These are phyloP conservation scores for Arothron firmamentum DNA, from an alignment of 2,113 vertebrate genomes.

Conservation along the genomic window DNA sequence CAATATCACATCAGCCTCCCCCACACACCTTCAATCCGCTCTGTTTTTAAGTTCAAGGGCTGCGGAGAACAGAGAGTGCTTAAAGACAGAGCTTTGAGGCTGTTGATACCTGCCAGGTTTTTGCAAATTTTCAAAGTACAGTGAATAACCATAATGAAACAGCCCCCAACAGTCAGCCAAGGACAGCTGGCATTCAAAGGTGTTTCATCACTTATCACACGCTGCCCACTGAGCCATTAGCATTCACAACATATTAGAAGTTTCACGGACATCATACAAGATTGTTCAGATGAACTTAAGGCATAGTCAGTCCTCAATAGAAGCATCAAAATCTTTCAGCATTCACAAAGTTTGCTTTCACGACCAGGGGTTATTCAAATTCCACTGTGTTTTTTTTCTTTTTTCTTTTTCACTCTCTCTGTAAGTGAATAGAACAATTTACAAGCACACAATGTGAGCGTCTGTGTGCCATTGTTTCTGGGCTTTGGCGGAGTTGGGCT, in stretches of 20 bases:
- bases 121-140: slow-evolving; percentile 64
- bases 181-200: slow-evolving; percentile 61
- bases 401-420: not conserved
- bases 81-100: slow-evolving; percentile 57
- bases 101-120: slow-evolving; percentile 64
- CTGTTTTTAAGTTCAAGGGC: slow-evolving; percentile 64
- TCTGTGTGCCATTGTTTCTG: slow-evolving; percentile 52
- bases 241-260: slow-evolving; percentile 62
- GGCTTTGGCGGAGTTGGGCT: slow-evolving; percentile 47
- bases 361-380: slow-evolving; percentile 57
- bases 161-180: slow-evolving; percentile 56
- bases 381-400: slow-evolving; percentile 27
- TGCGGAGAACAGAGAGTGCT: slow-evolving; percentile 56
- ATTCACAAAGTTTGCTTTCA: slow-evolving; percentile 62
- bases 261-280: slow-evolving; percentile 63
- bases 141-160: slow-evolving; percentile 52
- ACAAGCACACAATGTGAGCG: slow-evolving; percentile 28
- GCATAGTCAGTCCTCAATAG: slow-evolving; percentile 52
- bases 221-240: slow-evolving; percentile 60
- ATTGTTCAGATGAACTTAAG: slow-evolving; percentile 54
- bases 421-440: slow-evolving; percentile 47
- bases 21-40: slow-evolving; percentile 45
- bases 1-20: slow-evolving; percentile 46
- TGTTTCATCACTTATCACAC: slow-evolving; percentile 55
- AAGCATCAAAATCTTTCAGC: slow-evolving; percentile 56